Evolutionary conservation across 23 tunicate species (phyloP).

Genomic region (Styela clava): DNA sequence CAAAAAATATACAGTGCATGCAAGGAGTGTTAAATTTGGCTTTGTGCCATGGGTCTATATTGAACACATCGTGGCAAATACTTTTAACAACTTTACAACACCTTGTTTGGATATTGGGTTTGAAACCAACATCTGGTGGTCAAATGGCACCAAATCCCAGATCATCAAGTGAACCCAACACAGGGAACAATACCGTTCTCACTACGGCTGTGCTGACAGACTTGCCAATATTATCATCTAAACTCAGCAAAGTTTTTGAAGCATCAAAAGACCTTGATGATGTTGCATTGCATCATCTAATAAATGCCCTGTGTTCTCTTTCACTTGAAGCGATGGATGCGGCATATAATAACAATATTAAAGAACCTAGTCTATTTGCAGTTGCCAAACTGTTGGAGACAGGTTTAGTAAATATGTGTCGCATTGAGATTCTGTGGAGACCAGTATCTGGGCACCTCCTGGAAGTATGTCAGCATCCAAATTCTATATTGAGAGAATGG

Average conservation of each 20-base stretch:
- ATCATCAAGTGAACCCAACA: conserved; percentile 37
- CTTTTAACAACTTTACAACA: conserved; percentile 85
- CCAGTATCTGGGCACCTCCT: conserved; percentile 97
- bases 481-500: conserved; percentile 69
- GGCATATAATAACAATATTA: conserved; percentile 63
- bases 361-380: conserved; percentile 93
- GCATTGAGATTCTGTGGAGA: conserved; percentile 92
- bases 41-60: conserved; percentile 60
- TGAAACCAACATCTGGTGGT: conserved; percentile 69
- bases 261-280: conserved; percentile 86
- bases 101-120: conserved; percentile 91
- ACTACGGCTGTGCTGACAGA: conserved; percentile 89
- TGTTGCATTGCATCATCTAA: conserved; percentile 91
- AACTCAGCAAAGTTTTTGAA: conserved; percentile 72
- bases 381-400: conserved; percentile 89
- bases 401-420: conserved; percentile 84
- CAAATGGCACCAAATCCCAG: conserved; percentile 59
- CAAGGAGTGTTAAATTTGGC: conserved; percentile 67
- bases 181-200: conserved; percentile 48
- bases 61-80: conserved; percentile 94
- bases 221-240: conserved; percentile 68
- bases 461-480: conserved; percentile 95
- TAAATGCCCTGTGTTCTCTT: conserved; percentile 91
- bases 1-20: conserved; percentile 94
- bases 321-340: conserved; percentile 92